phyloP scores from a whole-genome alignment of 2,888 invertebrate genomes.

The Cephus nigrinus region DNA sequence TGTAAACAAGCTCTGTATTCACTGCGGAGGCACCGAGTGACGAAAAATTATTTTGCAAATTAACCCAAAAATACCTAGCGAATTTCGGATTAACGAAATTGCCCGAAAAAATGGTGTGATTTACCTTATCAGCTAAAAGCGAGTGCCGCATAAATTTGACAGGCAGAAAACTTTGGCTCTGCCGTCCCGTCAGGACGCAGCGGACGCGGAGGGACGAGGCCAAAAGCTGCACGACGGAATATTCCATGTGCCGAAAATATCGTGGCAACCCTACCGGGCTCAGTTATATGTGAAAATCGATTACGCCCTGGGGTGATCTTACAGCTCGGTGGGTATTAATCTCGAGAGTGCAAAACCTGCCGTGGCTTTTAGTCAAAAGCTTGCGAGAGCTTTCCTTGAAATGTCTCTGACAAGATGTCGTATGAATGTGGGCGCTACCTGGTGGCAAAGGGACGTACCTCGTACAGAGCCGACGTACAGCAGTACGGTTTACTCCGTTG shows the following conservation, averaged over 20 bases:
- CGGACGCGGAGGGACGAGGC: conserved; percentile 18
- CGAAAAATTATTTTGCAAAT: neutral
- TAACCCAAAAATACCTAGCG: neutral
- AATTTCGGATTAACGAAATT: neutral
- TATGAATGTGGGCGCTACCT: neutral
- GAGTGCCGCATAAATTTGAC: conserved; percentile 39
- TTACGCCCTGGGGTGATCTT: neutral
- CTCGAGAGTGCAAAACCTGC: neutral
- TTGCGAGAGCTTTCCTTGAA: neutral
- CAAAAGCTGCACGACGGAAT: conserved; percentile 9
- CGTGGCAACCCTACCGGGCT: neutral
- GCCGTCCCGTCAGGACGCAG: conserved; percentile 21
- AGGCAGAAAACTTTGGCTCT: conserved; percentile 32
- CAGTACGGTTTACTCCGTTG: neutral
- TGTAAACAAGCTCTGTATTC: neutral
- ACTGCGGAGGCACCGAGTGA: no score
- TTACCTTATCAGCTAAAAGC: conserved; percentile 23
- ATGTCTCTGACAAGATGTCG: neutral
- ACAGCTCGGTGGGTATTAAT: neutral
- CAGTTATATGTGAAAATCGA: neutral
- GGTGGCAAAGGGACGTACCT: neutral
- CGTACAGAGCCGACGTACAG: neutral
- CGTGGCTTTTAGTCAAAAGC: neutral
- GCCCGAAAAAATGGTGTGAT: conserved; percentile 27
- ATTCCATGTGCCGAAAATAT: neutral